Base-by-base conservation (phyloP, 2,888 invertebrate species). In the Siphlonurus alternatus region DNA sequence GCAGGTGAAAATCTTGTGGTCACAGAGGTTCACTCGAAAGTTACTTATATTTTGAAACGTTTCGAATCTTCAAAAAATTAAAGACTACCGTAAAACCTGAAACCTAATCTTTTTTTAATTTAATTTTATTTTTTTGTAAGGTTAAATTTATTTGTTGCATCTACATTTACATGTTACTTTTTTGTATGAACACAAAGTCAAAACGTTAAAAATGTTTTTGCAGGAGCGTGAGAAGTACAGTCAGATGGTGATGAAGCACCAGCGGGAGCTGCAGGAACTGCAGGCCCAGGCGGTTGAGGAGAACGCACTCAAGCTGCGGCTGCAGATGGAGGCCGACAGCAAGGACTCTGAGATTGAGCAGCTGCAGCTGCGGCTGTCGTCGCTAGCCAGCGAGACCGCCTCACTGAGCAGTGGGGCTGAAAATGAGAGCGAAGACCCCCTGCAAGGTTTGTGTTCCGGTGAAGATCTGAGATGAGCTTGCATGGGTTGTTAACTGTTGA, bases 271-370 rank as follows among this genome's bases (percentile, higher is more conserved):
- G 70, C 91, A 92, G 75, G 96, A 97, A 73, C 79, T 84, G 65
- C 85, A 94, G 80, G 87, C 89, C 67, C 87, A 89, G 74, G 80
- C 92, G 61, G 83, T 84, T 66, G 91, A 89, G 73, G 94, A 94
- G 73, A 86, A 85, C 74, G 83, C 87, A 71, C 79, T 83, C 10
- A 85, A 83, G 70, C 80, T 88, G 70, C 84, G 89, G 67, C 82
- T 95, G 66, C 89, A 93, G 76, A 96, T 96, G 95, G 97, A 98
- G 79, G 83, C 95, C 66, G 96, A 96, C 77, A 91, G 93, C 72
- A 97, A 96, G 76, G 96, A 97, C 74, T 92, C 89, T 0, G 96
- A 97, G 78, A 93, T 97, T 68, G 96, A 97, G 77, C 90, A 92
- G 73, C 77, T 95, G 59, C 73, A 75, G 65, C 87, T 90, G 75